phyloP scores from a whole-genome alignment of 2,797 vertebrate species.

The Cuculus canorus region DNA sequence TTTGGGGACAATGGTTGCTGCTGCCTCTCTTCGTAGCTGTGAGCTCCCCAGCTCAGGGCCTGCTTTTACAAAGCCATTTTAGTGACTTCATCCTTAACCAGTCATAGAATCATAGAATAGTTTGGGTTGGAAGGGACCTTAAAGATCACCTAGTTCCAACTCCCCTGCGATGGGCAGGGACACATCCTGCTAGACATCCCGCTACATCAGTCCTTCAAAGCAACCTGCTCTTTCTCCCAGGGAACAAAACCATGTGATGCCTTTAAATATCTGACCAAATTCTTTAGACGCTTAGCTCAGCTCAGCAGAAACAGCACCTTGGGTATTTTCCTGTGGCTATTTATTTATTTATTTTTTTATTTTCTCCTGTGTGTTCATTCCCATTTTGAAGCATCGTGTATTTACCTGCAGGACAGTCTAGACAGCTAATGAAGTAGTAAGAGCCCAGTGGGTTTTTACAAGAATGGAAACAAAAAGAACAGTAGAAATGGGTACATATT shows the following conservation, averaged over 20 bases:
- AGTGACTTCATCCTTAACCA: background rate
- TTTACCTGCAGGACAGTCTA: slow-evolving; percentile 13
- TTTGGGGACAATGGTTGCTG: background rate
- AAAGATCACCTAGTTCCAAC: too few species aligned
- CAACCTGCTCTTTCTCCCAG: background rate
- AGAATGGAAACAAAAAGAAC: background rate
- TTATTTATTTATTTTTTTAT: background rate
- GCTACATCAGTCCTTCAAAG: background rate
- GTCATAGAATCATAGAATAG: too few species aligned
- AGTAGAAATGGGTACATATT: background rate
- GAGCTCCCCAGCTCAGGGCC: background rate
- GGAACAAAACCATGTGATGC: background rate
- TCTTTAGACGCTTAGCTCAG: background rate
- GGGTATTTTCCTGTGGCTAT: background rate
- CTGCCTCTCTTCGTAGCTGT: background rate
- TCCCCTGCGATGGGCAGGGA: too few species aligned
- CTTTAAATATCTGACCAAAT: background rate
- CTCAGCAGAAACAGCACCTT: background rate
- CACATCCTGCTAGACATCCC: too few species aligned
- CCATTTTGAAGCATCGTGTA: background rate
- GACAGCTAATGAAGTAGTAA: background rate
- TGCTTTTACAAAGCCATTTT: background rate
- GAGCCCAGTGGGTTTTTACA: background rate
- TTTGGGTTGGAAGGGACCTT: too few species aligned
- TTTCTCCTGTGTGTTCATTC: background rate